Evolutionary conservation across 2,888 invertebrate genomes (phyloP), one percentile per base, ranked within the genome.

Genomic region (Neuroscelio doddi): DNA sequence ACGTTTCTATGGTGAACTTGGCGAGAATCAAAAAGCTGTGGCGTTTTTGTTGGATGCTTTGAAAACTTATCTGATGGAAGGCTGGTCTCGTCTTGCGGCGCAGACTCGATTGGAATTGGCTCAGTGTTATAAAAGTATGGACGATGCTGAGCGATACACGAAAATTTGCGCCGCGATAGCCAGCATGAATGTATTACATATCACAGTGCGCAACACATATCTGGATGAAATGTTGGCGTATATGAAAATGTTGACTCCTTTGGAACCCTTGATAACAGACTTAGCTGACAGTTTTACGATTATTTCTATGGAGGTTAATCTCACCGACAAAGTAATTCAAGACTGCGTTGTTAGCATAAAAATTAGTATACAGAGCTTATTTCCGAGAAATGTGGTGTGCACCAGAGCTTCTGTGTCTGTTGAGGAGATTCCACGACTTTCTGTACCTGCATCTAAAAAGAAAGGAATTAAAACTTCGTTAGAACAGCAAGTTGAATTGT

Each of bases 21-120:
- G 93, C 0, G 93, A 95, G 80, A 92, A 93, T 0, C 91, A 94
- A 70, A 96, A 96, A 83, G 94, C 97, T 0, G 93, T 95, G 2
- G 93, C 93, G 0, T 97, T 97, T 83, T 88, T 97, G 1, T 89
- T 90, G 46, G 97, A 97, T 79, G 91, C 95, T 0, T 85, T 97
- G 17, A 90, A 94, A 49, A 95, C 94, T 2, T 94, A 95, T 74
- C 91, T 92, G 77, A 91, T 92, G 52, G 97, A 97, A 79, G 93
- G 93, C 14, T 98, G 98, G 97, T 87, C 87, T 55, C 89, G 91
- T 51, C 86, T 97, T 29, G 93, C 93, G 0, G 92, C 93, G 0
- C 92, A 94, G 79, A 95, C 94, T 0, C 89, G 94, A 67, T 85
- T 95, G 0, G 93, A 96, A 75, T 85, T 97, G 30, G 94, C 95